phyloP scores from a whole-genome alignment of 1,140 invertebrate species.

The Leptinotarsa undecemlineata region DNA sequence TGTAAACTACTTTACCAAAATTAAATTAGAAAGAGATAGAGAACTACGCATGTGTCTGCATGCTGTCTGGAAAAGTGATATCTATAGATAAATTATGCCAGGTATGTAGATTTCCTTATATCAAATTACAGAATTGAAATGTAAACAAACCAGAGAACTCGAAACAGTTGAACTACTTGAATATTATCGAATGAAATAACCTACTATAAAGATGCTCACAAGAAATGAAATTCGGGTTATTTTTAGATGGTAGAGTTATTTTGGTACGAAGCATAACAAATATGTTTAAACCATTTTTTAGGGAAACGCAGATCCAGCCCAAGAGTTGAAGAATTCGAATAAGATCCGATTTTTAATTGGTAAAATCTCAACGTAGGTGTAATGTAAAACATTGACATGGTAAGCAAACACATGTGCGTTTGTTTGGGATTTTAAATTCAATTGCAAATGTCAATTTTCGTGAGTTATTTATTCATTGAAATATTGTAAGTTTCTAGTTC shows the following conservation, averaged over 20 bases:
- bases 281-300: conserved; percentile 6
- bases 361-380: not conserved
- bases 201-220: conserved; percentile 4
- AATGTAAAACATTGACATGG: not conserved
- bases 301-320: not conserved
- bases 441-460: not conserved
- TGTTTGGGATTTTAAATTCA: conserved; percentile 8
- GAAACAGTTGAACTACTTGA: not conserved
- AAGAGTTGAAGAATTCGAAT: not conserved
- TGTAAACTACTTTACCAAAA: not conserved
- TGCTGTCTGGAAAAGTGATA: not conserved
- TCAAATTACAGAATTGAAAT: not conserved
- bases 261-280: conserved; percentile 17
- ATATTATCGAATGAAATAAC: conserved; percentile 1
- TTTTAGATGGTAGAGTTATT: conserved; percentile 23
- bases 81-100: not conserved
- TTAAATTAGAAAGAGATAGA: not conserved
- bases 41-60: not conserved
- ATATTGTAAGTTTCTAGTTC: not conserved
- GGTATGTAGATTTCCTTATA: not conserved
- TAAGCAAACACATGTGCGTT: not conserved
- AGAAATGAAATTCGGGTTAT: conserved; percentile 17
- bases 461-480: not conserved
- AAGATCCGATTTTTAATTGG: not conserved
- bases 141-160: not conserved